Evolutionary conservation across 92 coral and sea anemone genomes (phyloP).

Genomic region (Montipora capitata): DNA sequence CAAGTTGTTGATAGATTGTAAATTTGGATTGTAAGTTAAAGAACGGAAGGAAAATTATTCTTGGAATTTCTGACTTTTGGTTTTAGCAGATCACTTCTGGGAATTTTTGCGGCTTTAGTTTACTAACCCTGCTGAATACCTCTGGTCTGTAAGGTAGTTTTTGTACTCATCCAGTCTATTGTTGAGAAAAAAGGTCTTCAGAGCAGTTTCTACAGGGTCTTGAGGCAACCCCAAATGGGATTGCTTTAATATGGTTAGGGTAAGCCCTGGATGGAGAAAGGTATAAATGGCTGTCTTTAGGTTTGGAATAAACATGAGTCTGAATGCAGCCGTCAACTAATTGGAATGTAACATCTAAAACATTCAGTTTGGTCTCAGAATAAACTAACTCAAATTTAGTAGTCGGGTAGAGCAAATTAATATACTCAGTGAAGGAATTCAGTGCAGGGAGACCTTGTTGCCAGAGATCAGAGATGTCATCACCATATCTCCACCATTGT

Average conservation of each 20-base stretch:
- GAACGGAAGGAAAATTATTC: no score
- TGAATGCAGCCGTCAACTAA: neutral
- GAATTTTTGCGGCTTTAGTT: no score
- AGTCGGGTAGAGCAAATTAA: neutral
- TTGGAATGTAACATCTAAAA: neutral
- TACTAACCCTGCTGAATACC: no score
- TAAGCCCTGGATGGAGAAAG: neutral
- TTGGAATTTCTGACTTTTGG: no score
- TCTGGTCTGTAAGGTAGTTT: no score
- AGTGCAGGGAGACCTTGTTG: neutral
- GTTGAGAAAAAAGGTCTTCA: no score
- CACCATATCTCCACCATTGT: neutral
- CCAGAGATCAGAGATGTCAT: neutral
- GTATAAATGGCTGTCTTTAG: no score
- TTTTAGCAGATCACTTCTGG: no score
- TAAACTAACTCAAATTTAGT: neutral
- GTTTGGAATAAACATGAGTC: no score
- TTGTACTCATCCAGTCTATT: no score
- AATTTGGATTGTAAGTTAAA: no score
- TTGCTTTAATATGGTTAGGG: neutral
- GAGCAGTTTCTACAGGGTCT: neutral
- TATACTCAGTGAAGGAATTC: neutral
- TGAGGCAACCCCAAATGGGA: neutral
- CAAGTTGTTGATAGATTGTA: no score
- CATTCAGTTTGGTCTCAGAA: neutral